Percentiles rank a stretch among this genome's conserved stretches.
phyloP scores from a whole-genome alignment of 2,113 vertebrate species.

The Galbula dea region DNA sequence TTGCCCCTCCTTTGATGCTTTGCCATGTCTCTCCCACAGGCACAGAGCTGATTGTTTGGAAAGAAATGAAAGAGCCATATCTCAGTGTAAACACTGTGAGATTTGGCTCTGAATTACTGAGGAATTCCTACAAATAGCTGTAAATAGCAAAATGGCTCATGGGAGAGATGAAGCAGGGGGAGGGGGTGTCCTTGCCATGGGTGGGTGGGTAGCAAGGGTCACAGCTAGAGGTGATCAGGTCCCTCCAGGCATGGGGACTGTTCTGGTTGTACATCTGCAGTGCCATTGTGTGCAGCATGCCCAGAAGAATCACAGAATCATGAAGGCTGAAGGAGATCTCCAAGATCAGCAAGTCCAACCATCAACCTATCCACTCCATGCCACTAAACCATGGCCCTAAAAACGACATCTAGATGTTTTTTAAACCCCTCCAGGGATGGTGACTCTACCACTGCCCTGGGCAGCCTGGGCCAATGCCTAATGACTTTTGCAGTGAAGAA shows the following conservation, averaged over 20 bases:
- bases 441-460: too few relatives aligned
- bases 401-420: too few relatives aligned
- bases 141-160: not conserved
- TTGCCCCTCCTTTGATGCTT: too few relatives aligned
- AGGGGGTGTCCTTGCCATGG: not conserved
- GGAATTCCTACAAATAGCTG: not conserved
- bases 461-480: too few relatives aligned
- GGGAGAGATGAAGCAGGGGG: not conserved
- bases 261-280: not conserved
- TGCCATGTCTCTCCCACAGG: not conserved
- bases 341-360: too few relatives aligned
- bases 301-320: too few relatives aligned
- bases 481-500: too few relatives aligned
- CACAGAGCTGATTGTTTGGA: not conserved
- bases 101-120: not conserved
- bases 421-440: too few relatives aligned
- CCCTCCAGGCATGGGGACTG: not conserved
- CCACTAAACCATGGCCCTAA: too few relatives aligned
- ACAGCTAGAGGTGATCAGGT: not conserved
- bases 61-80: not conserved
- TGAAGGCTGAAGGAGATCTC: too few relatives aligned
- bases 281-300: rapidly evolving
- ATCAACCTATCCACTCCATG: too few relatives aligned
- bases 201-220: not conserved
- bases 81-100: slow-evolving; percentile 1